Base-by-base conservation (phyloP, 2,113 vertebrate species). In the Perca fluviatilis region DNA sequence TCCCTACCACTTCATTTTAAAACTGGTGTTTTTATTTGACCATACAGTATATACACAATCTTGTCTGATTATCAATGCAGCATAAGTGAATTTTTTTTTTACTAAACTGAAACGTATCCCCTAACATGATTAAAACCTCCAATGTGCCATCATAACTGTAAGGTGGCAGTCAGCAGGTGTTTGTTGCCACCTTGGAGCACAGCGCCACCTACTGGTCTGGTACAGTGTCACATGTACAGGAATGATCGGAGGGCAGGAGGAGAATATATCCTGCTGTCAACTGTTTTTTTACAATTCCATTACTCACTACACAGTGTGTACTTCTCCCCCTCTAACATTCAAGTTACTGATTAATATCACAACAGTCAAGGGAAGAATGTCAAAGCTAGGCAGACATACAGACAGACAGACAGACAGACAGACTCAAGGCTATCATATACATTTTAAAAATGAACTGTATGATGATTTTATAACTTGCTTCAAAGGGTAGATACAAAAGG, bases 1-100 rank as follows among this genome's bases (percentile, higher is more conserved):
- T 69, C 21, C 15, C n/a, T 57, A 53, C 23, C 18, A 33, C 51
- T 65, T 65, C 14, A 76, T 70, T 70, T 58, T 49, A 19, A 33
- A 14, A 36, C 11, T 5, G 27, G 4, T 50, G n/a, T 8, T 47
- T 25, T 65, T 27, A 8, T 4, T 30, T 27, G 16, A 7, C 30
- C 15, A 4, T 47, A 25, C 40, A 11, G 40, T 10, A 43, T 43
- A 3, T 5, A 19, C 10, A 19, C 16, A 19, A 33, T 33, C 5
- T 33, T 33, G 4, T 19, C 19, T 21, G 10, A 11, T 50, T 10
- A 47, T 47, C 40, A 16, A 4, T 25, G 46, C 43, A 66, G 14
- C 8, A 18, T 18, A 4, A 67, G 15, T n/a, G 0, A n/a, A n/a
- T 9, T 3, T 3, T 3, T 21, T 18, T 54, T 21, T 21, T n/a